Evolutionary conservation across 2,888 invertebrate genomes (phyloP).

Genomic region (Lithophane leautieri): DNA sequence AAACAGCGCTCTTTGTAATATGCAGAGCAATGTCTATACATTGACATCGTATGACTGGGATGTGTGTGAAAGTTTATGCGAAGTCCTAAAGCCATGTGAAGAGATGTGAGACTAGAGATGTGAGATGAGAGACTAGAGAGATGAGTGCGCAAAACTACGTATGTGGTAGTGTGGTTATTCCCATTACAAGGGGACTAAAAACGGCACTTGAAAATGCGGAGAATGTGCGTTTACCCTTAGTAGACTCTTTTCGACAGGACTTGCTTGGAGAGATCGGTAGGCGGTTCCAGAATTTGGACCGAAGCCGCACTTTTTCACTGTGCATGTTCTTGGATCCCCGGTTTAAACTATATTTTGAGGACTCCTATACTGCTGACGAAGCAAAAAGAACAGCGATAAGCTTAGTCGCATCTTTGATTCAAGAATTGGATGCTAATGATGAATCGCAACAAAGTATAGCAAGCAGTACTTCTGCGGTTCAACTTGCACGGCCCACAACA

Average conservation of each 20-base stretch:
- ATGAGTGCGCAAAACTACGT: constrained; percentile 40
- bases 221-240: constrained; percentile 5
- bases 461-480: no score
- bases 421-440: no score
- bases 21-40: constrained; percentile 6
- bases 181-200: constrained; percentile 20
- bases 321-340: constrained; percentile 13
- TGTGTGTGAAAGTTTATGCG: constrained; percentile 8
- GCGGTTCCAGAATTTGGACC: constrained; percentile 22
- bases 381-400: no score
- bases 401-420: no score
- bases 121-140: constrained; percentile 30
- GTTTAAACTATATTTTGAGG: no score
- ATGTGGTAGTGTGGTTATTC: constrained; percentile 25
- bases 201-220: constrained; percentile 20
- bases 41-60: constrained; percentile 19
- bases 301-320: constrained; percentile 19
- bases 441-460: no score
- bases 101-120: constrained; percentile 17
- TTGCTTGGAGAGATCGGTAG: constrained; percentile 17
- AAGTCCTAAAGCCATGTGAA: constrained; percentile 3
- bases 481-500: no score
- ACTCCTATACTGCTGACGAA: no score
- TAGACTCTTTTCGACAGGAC: constrained; percentile 15
- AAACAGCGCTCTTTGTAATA: constrained; percentile 18